Conservation (phyloP, 2,113 vertebrate species). For the Holacanthus passer region DNA sequence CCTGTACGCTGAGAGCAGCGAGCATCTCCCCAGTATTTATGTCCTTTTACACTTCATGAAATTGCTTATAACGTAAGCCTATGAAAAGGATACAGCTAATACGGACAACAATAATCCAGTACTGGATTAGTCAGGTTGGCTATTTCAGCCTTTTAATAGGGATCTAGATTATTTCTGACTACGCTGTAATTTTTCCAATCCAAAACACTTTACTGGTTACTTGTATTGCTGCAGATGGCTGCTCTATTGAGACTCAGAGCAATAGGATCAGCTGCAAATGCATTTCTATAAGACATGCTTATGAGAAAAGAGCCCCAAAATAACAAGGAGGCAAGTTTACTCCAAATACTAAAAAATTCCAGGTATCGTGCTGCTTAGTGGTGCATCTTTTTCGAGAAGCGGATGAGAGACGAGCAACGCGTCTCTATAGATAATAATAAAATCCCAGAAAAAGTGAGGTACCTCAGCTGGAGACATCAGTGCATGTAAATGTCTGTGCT, state of each 20-base stretch:
- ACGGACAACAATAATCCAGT: background rate
- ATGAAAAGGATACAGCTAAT: background rate
- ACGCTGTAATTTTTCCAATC: background rate
- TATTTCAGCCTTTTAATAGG: constrained; percentile 13
- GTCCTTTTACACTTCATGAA: background rate
- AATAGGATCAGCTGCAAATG: background rate
- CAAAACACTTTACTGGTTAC: background rate
- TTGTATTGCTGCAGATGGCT: background rate
- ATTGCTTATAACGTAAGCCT: constrained; percentile 5
- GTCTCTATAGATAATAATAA: background rate
- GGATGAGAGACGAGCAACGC: background rate
- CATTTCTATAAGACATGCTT: background rate
- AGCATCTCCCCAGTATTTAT: constrained; percentile 1
- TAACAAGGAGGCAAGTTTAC: background rate
- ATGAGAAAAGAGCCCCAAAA: background rate
- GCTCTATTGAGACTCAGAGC: background rate
- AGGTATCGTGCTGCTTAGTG: background rate
- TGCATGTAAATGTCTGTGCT: constrained; percentile 11
- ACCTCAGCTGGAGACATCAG: background rate
- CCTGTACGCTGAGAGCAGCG: background rate
- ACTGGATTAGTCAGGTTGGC: constrained; percentile 5
- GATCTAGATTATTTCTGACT: constrained; percentile 1
- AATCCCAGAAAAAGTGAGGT: background rate
- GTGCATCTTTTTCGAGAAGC: background rate
- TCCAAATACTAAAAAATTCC: background rate